These are phyloP conservation scores for Blera fallax DNA, from an alignment of 2,888 invertebrate species.

Conservation along the genomic window DNA sequence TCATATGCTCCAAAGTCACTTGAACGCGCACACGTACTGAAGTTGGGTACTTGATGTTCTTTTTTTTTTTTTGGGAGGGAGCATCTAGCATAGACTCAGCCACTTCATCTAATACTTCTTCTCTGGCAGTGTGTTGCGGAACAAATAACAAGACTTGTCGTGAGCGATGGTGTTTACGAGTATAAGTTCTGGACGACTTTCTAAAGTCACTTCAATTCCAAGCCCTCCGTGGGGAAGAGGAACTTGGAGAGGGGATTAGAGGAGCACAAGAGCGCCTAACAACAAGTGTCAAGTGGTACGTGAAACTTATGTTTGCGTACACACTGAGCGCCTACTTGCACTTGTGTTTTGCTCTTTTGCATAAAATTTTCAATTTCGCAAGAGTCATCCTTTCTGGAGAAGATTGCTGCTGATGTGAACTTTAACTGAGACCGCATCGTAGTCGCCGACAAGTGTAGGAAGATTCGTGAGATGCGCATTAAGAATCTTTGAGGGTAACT, in stretches of 20 bases:
- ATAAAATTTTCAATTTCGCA: conserved; percentile 13
- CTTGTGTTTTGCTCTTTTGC: conserved; percentile 40
- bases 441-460: conserved; percentile 6
- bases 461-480: conserved; percentile 32
- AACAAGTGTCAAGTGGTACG: conserved; percentile 46
- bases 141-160: not conserved
- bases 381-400: conserved; percentile 5
- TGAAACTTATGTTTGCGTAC: conserved; percentile 8
- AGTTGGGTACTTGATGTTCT: conserved; percentile 10
- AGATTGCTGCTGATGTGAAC: conserved; percentile 6
- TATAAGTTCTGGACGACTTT: conserved; percentile 59
- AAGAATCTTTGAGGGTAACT: conserved; percentile 19
- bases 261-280: conserved; percentile 22
- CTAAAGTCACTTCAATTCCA: conserved; percentile 41
- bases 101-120: conserved; percentile 38
- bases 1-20: conserved; percentile 16
- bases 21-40: conserved; percentile 1
- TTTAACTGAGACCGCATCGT: not conserved
- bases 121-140: not conserved
- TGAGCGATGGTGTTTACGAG: conserved; percentile 12
- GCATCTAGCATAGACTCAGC: not conserved
- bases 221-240: not conserved
- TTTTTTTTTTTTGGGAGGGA: no score
- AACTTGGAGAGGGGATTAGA: conserved; percentile 23
- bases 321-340: conserved; percentile 29